These are phyloP conservation scores for Tenrec ecaudatus DNA, from an alignment of 2,113 vertebrate genomes.

Conservation along the genomic window DNA sequence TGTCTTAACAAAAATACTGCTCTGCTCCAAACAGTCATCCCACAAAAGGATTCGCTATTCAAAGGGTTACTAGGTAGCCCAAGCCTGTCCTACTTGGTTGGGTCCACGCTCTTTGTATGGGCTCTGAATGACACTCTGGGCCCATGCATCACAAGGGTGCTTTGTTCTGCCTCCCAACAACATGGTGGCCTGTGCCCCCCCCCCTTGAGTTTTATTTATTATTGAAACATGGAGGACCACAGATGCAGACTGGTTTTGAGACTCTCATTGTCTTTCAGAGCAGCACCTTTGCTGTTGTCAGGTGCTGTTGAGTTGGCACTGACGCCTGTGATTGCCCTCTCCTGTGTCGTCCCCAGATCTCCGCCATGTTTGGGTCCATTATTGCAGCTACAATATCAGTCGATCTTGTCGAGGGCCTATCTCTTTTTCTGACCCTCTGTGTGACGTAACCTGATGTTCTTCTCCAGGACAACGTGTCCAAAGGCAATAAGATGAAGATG, in stretches of 20 bases:
- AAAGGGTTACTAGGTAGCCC: conserved; percentile 4
- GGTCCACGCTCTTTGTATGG: neutral
- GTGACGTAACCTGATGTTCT: neutral
- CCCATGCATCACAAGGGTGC: neutral
- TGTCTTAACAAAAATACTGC: neutral
- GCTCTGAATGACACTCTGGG: neutral
- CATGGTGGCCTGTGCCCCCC: neutral
- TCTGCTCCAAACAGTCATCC: neutral
- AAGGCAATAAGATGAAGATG: neutral
- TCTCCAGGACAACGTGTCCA: neutral
- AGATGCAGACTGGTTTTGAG: neutral
- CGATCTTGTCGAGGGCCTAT: no score
- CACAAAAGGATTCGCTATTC: neutral
- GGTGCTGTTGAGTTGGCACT: no score
- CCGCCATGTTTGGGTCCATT: no score
- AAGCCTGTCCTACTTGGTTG: neutral
- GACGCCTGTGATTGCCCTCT: no score
- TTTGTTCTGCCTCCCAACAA: neutral
- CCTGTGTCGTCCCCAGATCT: no score
- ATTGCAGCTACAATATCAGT: no score
- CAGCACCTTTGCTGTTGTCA: neutral
- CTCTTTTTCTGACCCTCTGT: no score
- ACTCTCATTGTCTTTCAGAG: conserved; percentile 35
- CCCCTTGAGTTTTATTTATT: conserved; percentile 25
- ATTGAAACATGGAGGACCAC: conserved; percentile 11